These are phyloP conservation scores for Labeo catla DNA, from an alignment of 2,113 vertebrate species.

Conservation along the genomic window DNA sequence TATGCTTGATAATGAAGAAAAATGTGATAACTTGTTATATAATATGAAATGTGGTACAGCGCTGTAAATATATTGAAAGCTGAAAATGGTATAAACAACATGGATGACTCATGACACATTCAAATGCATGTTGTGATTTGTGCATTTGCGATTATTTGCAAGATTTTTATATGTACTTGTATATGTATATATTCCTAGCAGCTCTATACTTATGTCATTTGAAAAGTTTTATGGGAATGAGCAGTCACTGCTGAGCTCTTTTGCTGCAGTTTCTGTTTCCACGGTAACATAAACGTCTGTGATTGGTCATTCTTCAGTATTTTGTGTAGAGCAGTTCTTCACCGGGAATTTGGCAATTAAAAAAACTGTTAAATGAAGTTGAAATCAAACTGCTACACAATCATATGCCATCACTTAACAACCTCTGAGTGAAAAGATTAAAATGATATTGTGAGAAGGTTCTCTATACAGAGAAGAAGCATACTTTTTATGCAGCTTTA, in stretches of 20 bases:
- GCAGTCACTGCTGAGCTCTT: neutral
- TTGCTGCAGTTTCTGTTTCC: neutral
- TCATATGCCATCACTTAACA: neutral
- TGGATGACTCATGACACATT: neutral
- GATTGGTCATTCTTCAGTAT: constrained; percentile 3
- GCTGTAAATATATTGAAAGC: neutral
- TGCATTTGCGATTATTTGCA: neutral
- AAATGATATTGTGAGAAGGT: neutral
- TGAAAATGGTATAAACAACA: neutral
- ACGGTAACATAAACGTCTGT: neutral
- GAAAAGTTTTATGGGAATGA: neutral
- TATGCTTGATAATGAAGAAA: neutral
- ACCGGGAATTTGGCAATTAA: neutral
- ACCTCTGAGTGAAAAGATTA: neutral
- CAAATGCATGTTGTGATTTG: neutral
- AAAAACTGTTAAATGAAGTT: neutral
- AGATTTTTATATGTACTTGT: neutral
- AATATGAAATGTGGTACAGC: neutral
- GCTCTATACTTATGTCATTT: neutral
- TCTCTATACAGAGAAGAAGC: neutral
- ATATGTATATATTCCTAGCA: neutral
- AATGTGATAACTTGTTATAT: neutral
- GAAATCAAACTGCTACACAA: neutral
- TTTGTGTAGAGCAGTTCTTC: neutral
- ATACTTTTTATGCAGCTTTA: neutral